Evolutionary conservation across 1,140 invertebrate genomes (phyloP), one percentile per base, ranked within the genome.

Genomic region (Drosophila micromelanica): DNA sequence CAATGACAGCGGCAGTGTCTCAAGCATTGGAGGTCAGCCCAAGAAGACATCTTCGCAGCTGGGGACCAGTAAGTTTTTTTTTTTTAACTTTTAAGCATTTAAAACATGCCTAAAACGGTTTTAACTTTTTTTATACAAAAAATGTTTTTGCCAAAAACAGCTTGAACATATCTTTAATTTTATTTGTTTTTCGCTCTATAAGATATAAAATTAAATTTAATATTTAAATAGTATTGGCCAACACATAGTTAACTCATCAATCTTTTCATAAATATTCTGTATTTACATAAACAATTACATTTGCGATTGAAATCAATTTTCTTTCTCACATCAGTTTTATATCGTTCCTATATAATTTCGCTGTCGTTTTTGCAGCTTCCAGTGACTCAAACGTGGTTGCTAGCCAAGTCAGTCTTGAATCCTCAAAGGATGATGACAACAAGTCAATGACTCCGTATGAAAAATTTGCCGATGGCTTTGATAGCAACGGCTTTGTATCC

Each of bases 401-500:
- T 9, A 78, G 76, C 4, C 84, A 87, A 71, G 69, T 68, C 11
- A 89, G 78, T 55, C 62, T 90, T 5, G 84, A 89, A 54, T 82
- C 90, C 3, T 67, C 69, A 0, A 79, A 90, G 42, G 90, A 91
- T 30, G 90, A 91, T 73, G 86, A 91, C 54, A 91, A 87, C 42
- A 91, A 91, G 69, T 72, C 80, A 5, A 42, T 90, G 63, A 82
- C 76, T 8, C 73, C 90, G 15, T 91, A 91, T 51, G 90, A 89
- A 35, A 91, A 91, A 61, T 91, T 91, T 40, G 63, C 79, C 4
- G 90, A 91, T 49, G 87, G 90, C 3, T 91, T 91, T 49, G 90
- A 91, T 54, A 91, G 90, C 55, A 91, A 86, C 15, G 90, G 90
- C 5, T 91, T 91, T 57, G 87, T 91, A 1, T 82, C 86, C 9